Base-by-base conservation (phyloP, 2,888 invertebrate genomes). In the Tenthredo distinguenda region DNA sequence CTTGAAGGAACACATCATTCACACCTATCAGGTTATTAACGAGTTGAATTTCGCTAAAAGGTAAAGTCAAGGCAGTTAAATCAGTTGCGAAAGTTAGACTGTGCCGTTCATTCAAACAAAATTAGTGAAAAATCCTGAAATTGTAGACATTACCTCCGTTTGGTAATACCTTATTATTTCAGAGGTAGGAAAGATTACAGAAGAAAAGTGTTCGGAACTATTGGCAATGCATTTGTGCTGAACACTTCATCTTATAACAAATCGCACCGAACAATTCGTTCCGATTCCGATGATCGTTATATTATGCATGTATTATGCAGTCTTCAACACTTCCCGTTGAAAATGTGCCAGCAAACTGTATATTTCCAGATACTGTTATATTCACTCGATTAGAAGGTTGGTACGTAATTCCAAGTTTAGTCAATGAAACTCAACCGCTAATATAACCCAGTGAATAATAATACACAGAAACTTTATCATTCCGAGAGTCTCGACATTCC, bases 331-430 rank as follows among this genome's bases (percentile, higher is more conserved):
- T 43, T 74, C 15, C 18, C 72, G 72, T 43, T 74, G 40, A 43
- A 74, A 74, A 43, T 21, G 43, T 74, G 72, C 72, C 72, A 74
- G 72, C 9, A 74, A 74, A 74, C 72, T 74, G 72, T 74, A 74
- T 74, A 40, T 40, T 72, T 26, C n/a, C n/a, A 74, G 21, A n/a
- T 74, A 74, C 72, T 74, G 72, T 74, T 74, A 74, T 43, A 74
- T 43, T 43, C 43, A 21, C 43, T 21, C 43, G 40, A n/a, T 4
- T 18, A 40, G 9, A 40, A 72, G 21, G 40, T 21, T 31, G 31
- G 7, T 18, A n/a, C 43, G 43, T 40, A n/a, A 43, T 74, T 40
- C 43, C 72, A 74, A 43, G 72, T 74, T 71, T 74, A 43, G n/a
- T 74, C 72, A 74, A 74, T 74, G 72, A 71, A 71, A 71, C 37